Evolutionary conservation across 2,888 invertebrate genomes (phyloP), one percentile per base, ranked within the genome.

Genomic region (Rotaria sp.): DNA sequence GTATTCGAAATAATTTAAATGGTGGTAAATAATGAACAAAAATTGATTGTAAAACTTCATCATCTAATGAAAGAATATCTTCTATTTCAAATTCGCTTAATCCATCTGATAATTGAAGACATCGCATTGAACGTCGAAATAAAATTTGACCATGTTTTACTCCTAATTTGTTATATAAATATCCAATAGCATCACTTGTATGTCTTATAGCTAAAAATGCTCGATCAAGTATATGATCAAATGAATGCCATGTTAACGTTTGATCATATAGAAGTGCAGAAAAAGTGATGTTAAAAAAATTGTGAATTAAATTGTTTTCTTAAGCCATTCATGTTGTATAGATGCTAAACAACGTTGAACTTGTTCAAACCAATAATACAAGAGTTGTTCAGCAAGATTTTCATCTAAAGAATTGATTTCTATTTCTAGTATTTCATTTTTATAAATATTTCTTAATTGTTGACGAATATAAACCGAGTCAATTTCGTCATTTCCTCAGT

Each of bases 71-170:
- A 21, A 86, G 84, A 45, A 85, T 85, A 30, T 86, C 86, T 59
- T 86, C 86, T 11, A 86, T n/a, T 50, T 86, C 86, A 30, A 41
- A n/a, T 55, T 86, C 86, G 41, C 80, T 85, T n/a, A 86, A 52
- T 15, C 86, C 86, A 24, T 45, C 75, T 2, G 45, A 80, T 41
- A 80, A 84, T n/a, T 50, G 57, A 84, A 86, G 84, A 38, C 84
- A 86, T 35, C 30, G 48, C 38, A 86, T 84, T 21, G 86, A 15
- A 67, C 84, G 48, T 4, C 50, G 67, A 57, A 86, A 86, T 26
- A 86, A 74, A 8, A 84, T 24, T 41, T 84, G 48, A 7, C 86
- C 86, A 45, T 86, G 86, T 24, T 84, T 59, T 38, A 41, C 24
- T 52, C 84, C 67, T 55, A 86, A 84, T 11, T 55, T 50, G 26